Conservation (phyloP, 1,140 invertebrate genomes). For the Anastrepha obliqua region DNA sequence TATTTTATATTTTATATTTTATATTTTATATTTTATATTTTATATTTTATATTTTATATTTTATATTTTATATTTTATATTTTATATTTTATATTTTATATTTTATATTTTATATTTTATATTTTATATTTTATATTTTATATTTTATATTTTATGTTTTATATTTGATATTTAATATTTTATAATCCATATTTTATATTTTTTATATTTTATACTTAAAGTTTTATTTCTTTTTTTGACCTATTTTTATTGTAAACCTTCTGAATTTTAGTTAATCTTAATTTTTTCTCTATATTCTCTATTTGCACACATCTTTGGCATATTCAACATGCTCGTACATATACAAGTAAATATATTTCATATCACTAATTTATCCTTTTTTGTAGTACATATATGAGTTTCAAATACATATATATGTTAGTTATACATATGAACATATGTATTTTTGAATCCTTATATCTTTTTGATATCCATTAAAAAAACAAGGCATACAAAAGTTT, state of each 20-base stretch:
- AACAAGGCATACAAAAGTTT: constrained; percentile 16
- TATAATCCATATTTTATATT: too few species aligned
- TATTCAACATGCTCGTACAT: background rate
- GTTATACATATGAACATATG: background rate
- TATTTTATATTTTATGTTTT: background rate
- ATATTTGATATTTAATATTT: background rate
- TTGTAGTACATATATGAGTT: too few species aligned
- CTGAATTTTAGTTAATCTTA: background rate
- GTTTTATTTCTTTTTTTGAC: background rate
- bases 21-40: background rate
- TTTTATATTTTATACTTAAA: background rate
- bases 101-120: background rate
- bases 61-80: background rate
- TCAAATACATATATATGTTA: too few species aligned
- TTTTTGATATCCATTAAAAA: background rate
- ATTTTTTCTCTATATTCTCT: background rate
- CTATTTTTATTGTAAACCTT: background rate
- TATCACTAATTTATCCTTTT: too few species aligned
- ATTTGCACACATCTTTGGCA: background rate
- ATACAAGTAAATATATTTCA: background rate
- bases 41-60: constrained; percentile 13
- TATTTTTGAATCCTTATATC: background rate
- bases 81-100: background rate
- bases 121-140: background rate
- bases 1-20: background rate